Percentiles rank a stretch among this genome's conserved stretches.
These are phyloP conservation scores for Menura novaehollandiae DNA, from an alignment of 2,113 vertebrate genomes.

Conservation along the genomic window DNA sequence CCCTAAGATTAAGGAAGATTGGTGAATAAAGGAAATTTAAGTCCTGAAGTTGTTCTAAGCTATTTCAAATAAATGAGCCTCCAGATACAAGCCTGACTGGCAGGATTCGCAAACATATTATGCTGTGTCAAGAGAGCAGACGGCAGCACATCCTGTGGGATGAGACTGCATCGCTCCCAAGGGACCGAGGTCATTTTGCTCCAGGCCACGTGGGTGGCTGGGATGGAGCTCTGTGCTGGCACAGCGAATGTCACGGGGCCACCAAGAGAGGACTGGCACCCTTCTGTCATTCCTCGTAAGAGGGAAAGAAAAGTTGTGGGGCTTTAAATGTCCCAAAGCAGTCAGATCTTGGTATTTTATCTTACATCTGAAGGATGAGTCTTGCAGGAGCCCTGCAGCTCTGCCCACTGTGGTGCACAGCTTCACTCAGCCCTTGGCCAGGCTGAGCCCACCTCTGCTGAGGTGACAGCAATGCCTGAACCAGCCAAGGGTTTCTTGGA, in stretches of 20 bases:
- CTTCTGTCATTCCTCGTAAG: background rate
- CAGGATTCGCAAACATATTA: background rate
- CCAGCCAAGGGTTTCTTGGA: background rate
- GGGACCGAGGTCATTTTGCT: background rate
- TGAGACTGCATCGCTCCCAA: rapidly evolving
- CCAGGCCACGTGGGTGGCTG: rapidly evolving
- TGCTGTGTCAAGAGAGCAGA: background rate
- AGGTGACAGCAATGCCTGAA: rapidly evolving
- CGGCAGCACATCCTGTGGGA: rapidly evolving
- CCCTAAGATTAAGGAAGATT: constrained; percentile 19
- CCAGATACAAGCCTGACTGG: background rate
- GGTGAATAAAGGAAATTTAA: constrained; percentile 13
- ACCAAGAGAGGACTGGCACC: background rate
- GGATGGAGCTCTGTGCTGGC: background rate
- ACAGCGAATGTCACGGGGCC: background rate
- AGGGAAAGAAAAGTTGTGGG: background rate
- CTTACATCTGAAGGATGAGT: background rate
- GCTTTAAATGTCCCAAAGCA: background rate
- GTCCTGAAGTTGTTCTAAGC: background rate
- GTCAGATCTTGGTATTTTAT: background rate
- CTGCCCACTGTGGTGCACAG: rapidly evolving
- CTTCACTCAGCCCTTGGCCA: background rate
- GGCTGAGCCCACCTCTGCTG: background rate
- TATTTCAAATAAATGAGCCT: background rate
- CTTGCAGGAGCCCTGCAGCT: background rate